These are phyloP conservation scores for Actinernus sp. DNA, from an alignment of 92 coral and sea anemone species.

Conservation along the genomic window DNA sequence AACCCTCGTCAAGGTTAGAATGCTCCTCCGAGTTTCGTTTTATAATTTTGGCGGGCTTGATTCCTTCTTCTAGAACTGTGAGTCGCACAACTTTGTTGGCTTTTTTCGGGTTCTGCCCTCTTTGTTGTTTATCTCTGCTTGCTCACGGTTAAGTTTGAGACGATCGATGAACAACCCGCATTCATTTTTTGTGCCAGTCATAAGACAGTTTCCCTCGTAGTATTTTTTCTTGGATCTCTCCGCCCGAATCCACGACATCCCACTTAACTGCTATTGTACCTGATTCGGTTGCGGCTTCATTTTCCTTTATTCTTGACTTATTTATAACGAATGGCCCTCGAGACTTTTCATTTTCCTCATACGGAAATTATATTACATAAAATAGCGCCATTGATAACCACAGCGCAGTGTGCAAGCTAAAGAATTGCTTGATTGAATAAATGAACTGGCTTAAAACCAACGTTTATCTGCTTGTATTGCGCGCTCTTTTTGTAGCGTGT, in stretches of 20 bases:
- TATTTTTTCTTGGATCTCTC: constrained; percentile 15
- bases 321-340: constrained; percentile 4
- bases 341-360: constrained; percentile 11
- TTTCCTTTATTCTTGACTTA: neutral
- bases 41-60: neutral
- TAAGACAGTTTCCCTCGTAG: constrained; percentile 9
- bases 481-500: neutral
- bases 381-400: neutral
- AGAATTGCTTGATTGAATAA: no score
- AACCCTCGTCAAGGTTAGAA: neutral
- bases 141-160: constrained; percentile 8
- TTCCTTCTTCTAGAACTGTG: constrained; percentile 8
- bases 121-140: constrained; percentile 20
- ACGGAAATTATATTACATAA: constrained; percentile 6
- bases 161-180: constrained; percentile 27
- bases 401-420: neutral
- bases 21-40: neutral
- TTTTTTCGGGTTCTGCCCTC: constrained; percentile 16
- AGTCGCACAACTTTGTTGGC: constrained; percentile 6
- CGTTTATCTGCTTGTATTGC: no score
- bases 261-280: constrained; percentile 18
- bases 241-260: constrained; percentile 15
- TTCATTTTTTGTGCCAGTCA: constrained; percentile 17
- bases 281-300: neutral
- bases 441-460: no score